phyloP scores from a whole-genome alignment of 1,140 invertebrate species.

The Lordiphosa clarofinis region DNA sequence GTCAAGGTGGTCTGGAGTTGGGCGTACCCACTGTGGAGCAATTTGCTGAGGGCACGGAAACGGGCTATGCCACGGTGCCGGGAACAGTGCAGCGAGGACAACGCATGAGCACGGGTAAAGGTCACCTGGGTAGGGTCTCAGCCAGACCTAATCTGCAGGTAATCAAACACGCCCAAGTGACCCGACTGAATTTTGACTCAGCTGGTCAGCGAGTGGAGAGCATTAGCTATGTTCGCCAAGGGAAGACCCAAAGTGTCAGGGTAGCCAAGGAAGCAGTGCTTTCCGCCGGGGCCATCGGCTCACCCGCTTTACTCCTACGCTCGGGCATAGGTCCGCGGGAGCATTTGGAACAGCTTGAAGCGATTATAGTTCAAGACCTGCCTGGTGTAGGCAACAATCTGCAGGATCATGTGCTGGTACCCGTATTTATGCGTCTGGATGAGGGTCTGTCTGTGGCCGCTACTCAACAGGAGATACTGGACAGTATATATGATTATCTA shows the following conservation, averaged over 20 bases:
- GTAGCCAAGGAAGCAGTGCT: conserved; percentile 82
- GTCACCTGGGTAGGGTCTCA: conserved; percentile 51
- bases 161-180: conserved; percentile 83
- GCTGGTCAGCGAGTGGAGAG: conserved; percentile 29
- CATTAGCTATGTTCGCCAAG: conserved; percentile 71
- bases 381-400: conserved; percentile 84
- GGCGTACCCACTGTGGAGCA: conserved; percentile 26
- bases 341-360: conserved; percentile 79
- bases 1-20: conserved; percentile 31
- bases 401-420: conserved; percentile 81
- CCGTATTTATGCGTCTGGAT: conserved; percentile 57
- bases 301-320: conserved; percentile 81
- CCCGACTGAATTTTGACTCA: conserved; percentile 83
- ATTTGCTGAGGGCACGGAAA: conserved; percentile 79
- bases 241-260: conserved; percentile 49
- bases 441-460: conserved; percentile 4
- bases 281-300: conserved; percentile 81
- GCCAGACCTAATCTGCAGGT: conserved; percentile 85
- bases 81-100: conserved; percentile 82
- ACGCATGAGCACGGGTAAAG: conserved; percentile 82
- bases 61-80: conserved; percentile 81
- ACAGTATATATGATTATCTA: conserved; percentile 53
- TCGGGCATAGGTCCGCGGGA: conserved; percentile 82
- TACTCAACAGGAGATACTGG: conserved; percentile 39
- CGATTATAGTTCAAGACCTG: conserved; percentile 80